Percentiles rank a stretch among this genome's conserved stretches.
Conservation (phyloP, 2,888 invertebrate genomes). For the Lottia scabra region DNA sequence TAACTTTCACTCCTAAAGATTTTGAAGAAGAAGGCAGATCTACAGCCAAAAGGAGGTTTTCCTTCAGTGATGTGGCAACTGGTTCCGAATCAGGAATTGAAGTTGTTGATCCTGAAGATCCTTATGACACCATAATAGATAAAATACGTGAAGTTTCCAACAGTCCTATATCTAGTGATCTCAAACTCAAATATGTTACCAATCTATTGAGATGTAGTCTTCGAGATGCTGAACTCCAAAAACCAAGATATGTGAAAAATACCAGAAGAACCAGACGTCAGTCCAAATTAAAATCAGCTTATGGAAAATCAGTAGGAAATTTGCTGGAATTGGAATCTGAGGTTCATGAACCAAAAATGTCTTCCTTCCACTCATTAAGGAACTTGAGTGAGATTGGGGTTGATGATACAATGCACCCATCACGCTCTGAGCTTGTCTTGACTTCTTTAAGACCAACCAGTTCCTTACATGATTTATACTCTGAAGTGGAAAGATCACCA, state of each 20-base stretch:
- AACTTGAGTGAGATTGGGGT: neutral
- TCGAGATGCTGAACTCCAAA: neutral
- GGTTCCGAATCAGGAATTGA: slow-evolving; percentile 27
- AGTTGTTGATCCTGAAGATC: slow-evolving; percentile 20
- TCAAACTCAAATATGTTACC: slow-evolving; percentile 30
- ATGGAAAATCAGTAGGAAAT: slow-evolving; percentile 8
- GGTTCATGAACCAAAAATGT: neutral
- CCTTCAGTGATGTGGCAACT: slow-evolving; percentile 2
- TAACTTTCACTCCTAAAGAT: slow-evolving; percentile 25
- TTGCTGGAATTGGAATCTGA: neutral
- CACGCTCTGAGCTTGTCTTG: neutral
- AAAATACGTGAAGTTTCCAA: slow-evolving; percentile 31
- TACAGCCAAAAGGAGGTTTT: neutral
- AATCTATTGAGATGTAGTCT: slow-evolving; percentile 21
- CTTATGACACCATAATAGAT: slow-evolving; percentile 27
- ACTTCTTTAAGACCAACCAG: no score
- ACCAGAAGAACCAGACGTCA: neutral
- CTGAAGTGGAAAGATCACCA: neutral
- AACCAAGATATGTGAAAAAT: neutral
- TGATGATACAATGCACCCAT: neutral
- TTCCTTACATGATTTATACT: neutral
- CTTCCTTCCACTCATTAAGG: neutral
- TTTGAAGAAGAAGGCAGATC: neutral
- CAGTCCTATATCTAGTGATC: slow-evolving; percentile 24
- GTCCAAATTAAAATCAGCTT: neutral